A percentile compares a stretch with the other conserved stretches of the same genome.
Conservation (phyloP, 1,140 invertebrate species). For the Caligus rogercresseyi region DNA sequence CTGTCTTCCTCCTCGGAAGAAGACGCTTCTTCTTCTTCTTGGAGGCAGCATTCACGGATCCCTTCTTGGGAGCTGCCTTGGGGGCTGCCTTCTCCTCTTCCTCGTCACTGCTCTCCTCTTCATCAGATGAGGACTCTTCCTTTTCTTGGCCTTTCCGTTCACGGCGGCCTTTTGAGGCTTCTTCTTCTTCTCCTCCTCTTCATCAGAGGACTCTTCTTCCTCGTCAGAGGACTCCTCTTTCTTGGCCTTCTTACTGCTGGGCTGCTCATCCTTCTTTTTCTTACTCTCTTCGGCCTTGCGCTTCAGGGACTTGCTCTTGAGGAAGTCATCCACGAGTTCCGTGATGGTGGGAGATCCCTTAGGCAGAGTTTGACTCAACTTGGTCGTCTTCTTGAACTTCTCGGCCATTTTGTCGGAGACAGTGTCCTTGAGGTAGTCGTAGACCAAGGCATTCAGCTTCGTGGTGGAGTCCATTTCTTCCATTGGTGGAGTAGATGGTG, state of each 20-base stretch:
- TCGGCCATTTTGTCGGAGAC: slow-evolving; percentile 12
- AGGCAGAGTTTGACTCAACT: background rate
- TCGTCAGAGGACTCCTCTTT: background rate
- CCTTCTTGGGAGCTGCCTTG: background rate
- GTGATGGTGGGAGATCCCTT: slow-evolving; percentile 5
- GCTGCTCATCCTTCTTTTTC: background rate
- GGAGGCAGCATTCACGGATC: background rate
- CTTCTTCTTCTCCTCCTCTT: background rate
- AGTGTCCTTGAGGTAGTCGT: slow-evolving; percentile 10
- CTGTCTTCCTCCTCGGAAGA: background rate
- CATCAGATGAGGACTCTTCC: background rate
- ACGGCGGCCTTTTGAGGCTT: background rate
- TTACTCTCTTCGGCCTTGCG: background rate
- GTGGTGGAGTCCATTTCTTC: slow-evolving; percentile 1
- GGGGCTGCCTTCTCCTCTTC: background rate
- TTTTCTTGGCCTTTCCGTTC: slow-evolving; percentile 12
- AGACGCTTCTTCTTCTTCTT: too few relatives aligned
- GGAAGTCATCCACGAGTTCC: slow-evolving; percentile 7
- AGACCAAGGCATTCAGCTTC: slow-evolving; percentile 5
- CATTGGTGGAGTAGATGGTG: too few relatives aligned
- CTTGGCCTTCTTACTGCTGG: background rate
- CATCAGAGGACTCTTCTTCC: background rate
- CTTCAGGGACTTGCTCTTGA: background rate
- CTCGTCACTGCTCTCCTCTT: background rate
- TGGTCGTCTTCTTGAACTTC: slow-evolving; percentile 9